Evolutionary conservation across 2,113 vertebrate genomes (phyloP).

Genomic region (Vulpes vulpes): DNA sequence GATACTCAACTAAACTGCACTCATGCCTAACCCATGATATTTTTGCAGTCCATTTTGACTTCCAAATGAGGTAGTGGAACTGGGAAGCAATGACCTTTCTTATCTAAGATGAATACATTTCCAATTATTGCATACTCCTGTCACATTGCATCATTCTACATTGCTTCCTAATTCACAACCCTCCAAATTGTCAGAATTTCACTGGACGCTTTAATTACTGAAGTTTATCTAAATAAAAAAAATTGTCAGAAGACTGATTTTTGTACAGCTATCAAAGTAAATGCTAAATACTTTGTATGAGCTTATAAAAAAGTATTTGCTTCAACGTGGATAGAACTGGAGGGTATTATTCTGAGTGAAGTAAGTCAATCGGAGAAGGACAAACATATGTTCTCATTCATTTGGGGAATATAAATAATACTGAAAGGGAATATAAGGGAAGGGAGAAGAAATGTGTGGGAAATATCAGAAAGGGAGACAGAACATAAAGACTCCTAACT

Average conservation of each 20-base stretch:
- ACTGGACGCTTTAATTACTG: slow-evolving; percentile 86
- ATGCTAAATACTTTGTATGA: slow-evolving; percentile 66
- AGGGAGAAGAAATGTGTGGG: too few species aligned
- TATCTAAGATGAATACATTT: slow-evolving; percentile 82
- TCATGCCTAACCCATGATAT: neutral
- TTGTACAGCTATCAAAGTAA: slow-evolving; percentile 83
- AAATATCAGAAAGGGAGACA: too few species aligned
- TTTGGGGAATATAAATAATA: too few species aligned
- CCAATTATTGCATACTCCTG: slow-evolving; percentile 78
- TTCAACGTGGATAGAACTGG: too few species aligned
- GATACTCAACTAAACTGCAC: neutral
- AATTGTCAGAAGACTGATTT: slow-evolving; percentile 85
- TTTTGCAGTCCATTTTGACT: slow-evolving; percentile 40
- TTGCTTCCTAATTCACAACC: slow-evolving; percentile 76
- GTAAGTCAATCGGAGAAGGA: too few species aligned
- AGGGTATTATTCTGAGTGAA: too few species aligned
- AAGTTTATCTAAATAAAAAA: slow-evolving; percentile 87
- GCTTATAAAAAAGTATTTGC: slow-evolving; percentile 81
- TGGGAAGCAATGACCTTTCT: slow-evolving; percentile 76
- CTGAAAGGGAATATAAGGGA: too few species aligned
- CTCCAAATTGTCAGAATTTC: slow-evolving; percentile 80
- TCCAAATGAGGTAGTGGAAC: slow-evolving; percentile 21
- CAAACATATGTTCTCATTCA: too few species aligned
- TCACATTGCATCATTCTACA: slow-evolving; percentile 80
- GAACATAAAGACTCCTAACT: too few species aligned